Base-by-base conservation (phyloP, 2,888 invertebrate species). In the Drosophila borborema region DNA sequence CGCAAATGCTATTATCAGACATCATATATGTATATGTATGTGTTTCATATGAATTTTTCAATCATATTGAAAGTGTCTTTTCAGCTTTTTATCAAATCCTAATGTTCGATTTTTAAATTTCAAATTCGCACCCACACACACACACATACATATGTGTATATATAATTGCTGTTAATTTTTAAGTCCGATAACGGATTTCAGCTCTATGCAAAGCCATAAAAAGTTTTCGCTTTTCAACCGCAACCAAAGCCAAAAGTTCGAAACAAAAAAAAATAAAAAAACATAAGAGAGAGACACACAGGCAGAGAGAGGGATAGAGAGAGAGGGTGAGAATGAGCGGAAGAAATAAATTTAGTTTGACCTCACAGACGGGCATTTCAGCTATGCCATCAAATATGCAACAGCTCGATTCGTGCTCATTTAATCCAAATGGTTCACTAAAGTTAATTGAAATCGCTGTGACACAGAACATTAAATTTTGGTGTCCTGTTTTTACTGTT, bases 391-490 rank as follows among this genome's bases (percentile, higher is more conserved):
- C 45, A 14, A 31, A 23, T 40, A 40, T 46, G 23, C 46, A 46
- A 48, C 40, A 28, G 12, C 34, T 18, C 40, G 20, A 49, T 49
- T 31, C 40, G 40, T 3, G 49, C 34, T 31, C 23, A 23, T 48
- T n/a, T 28, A 55, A 64, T 36, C 38, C 59, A 62, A 64, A 53
- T 49, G 64, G 64, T 53, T 70, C 67, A 51, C 73, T 49, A 73
- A 72, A 77, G 67, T 80, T 71, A 82, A 82, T 80, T 82, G 81
- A 82, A 82, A 70, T 75, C 64, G 73, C 68, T 69, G 72, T 64
- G 68, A 78, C 72, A 82, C 68, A 73, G 74, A 75, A 82, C 75
- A 82, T 80, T 77, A 73, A 80, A 60, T 55, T 41, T 55, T 55
- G n/a, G 41, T 55, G 41, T 55, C 55, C 55, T 18, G 12, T 12